Evolutionary conservation across 1,140 invertebrate genomes (phyloP).

Genomic region (Anthonomus grandis): DNA sequence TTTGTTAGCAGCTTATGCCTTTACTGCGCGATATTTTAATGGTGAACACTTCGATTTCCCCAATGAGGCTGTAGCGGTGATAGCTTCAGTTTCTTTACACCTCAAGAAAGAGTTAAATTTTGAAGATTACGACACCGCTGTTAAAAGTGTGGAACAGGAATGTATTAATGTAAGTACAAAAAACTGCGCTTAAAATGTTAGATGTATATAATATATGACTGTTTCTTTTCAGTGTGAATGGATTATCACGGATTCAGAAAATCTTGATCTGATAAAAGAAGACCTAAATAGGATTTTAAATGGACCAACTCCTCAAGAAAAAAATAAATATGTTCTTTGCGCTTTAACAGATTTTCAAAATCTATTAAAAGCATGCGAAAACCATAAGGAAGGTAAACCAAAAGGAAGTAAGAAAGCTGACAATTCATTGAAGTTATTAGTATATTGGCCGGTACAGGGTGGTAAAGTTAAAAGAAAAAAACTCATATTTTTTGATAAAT

Average conservation of each 20-base stretch:
- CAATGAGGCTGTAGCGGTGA: conserved; percentile 55
- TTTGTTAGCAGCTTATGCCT: conserved; percentile 64
- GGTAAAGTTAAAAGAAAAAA: too few relatives aligned
- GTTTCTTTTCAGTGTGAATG: conserved; percentile 46
- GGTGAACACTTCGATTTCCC: conserved; percentile 64
- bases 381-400: conserved; percentile 36
- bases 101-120: conserved; percentile 61
- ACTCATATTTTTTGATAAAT: too few relatives aligned
- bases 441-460: too few relatives aligned
- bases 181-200: neutral
- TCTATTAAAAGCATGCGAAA: conserved; percentile 52
- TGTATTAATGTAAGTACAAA: conserved; percentile 53
- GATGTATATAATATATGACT: conserved; percentile 18
- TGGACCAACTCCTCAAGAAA: conserved; percentile 50
- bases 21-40: conserved; percentile 63
- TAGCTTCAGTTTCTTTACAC: conserved; percentile 60
- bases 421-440: too few relatives aligned
- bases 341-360: conserved; percentile 61
- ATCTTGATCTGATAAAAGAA: conserved; percentile 43
- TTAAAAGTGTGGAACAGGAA: conserved; percentile 59
- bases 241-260: conserved; percentile 47
- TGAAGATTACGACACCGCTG: conserved; percentile 56
- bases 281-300: conserved; percentile 50
- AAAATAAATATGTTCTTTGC: conserved; percentile 50
- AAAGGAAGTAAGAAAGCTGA: neutral